These are phyloP conservation scores for Germaria angustata DNA, from an alignment of 2,888 invertebrate species.

Conservation along the genomic window DNA sequence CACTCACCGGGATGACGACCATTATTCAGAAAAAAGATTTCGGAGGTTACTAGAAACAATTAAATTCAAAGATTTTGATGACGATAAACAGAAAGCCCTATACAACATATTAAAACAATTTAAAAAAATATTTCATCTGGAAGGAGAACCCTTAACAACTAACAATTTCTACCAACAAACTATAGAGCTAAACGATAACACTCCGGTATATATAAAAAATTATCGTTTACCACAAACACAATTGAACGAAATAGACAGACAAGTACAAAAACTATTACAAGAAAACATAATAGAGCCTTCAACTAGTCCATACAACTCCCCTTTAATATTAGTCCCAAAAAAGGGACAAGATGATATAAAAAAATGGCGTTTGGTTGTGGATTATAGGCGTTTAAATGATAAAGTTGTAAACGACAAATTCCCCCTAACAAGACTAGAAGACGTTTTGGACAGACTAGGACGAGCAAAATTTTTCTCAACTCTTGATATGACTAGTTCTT, in stretches of 20 bases:
- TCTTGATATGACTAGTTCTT: constrained; percentile 7
- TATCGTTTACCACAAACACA: constrained; percentile 24
- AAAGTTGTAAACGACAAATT: constrained; percentile 3
- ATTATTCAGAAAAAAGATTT: constrained; percentile 10
- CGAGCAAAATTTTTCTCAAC: constrained; percentile 7
- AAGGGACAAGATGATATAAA: constrained; percentile 1
- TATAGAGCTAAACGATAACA: neutral
- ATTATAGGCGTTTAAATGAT: neutral
- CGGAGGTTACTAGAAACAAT: neutral
- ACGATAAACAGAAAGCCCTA: neutral
- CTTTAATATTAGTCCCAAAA: neutral
- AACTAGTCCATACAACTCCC: constrained; percentile 20
- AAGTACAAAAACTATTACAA: constrained; percentile 12
- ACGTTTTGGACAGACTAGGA: neutral
- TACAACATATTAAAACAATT: neutral
- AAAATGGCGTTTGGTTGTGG: too few relatives aligned
- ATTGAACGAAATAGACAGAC: constrained; percentile 25
- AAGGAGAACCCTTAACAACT: constrained; percentile 11
- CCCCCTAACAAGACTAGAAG: constrained; percentile 13
- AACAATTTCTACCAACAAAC: too few relatives aligned
- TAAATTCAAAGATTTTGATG: constrained; percentile 11
- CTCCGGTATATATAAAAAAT: constrained; percentile 6
- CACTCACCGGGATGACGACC: neutral
- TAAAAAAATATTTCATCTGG: neutral
- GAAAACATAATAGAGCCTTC: constrained; percentile 4